A percentile compares a stretch with the other conserved stretches of the same genome.
phyloP scores from a whole-genome alignment of 2,113 vertebrate genomes.

The Etia nguti region DNA sequence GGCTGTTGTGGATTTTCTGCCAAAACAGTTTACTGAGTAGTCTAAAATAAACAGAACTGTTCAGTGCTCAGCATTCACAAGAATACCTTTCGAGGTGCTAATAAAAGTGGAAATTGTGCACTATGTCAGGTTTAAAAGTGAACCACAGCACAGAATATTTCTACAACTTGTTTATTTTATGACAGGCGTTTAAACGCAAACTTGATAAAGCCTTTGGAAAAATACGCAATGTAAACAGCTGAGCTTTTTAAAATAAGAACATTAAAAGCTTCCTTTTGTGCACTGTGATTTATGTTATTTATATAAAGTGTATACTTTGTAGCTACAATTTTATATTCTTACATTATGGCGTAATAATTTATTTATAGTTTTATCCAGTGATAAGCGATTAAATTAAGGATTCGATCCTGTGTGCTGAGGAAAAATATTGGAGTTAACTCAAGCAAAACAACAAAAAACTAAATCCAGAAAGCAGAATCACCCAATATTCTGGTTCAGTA shows the following conservation, averaged over 20 bases:
- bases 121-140: neutral
- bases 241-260: neutral
- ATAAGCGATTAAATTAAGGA: neutral
- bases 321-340: neutral
- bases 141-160: neutral
- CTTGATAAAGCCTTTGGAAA: neutral
- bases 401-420: neutral
- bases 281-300: neutral
- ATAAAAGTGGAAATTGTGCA: neutral
- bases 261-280: neutral
- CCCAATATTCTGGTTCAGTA: neutral
- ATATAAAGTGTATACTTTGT: neutral
- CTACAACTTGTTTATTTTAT: neutral
- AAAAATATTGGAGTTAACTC: neutral
- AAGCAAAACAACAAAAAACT: neutral
- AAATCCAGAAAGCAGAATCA: neutral
- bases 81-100: neutral
- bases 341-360: neutral
- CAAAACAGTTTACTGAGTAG: neutral
- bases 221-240: neutral
- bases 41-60: neutral
- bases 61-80: neutral
- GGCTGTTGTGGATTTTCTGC: neutral
- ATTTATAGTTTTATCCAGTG: neutral
- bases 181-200: neutral